A percentile compares a stretch with the other conserved stretches of the same genome.
phyloP scores from a whole-genome alignment of 1,140 invertebrate species.

The Zaprionus tsacasi region DNA sequence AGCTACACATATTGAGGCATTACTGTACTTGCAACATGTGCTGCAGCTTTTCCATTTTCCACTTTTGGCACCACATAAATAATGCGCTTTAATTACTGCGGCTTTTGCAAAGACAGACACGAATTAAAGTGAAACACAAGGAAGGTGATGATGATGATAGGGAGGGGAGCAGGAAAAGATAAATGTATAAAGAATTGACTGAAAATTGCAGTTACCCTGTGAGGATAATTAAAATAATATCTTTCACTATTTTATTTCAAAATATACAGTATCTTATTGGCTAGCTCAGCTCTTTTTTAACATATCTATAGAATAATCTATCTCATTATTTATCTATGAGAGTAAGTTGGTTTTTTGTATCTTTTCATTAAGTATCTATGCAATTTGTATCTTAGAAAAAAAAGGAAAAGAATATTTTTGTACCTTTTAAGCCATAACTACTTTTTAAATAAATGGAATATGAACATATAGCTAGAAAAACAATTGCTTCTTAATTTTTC shows the following conservation, averaged over 20 bases:
- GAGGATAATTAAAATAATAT: background rate
- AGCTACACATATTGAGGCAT: slow-evolving; percentile 9
- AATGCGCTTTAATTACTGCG: slow-evolving; percentile 76
- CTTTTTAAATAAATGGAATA: background rate
- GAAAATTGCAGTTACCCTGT: background rate
- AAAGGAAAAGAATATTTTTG: too few species aligned
- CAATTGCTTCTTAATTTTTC: background rate
- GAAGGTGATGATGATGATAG: background rate
- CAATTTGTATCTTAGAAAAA: too few species aligned
- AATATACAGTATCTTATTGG: too few species aligned
- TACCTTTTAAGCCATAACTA: too few species aligned
- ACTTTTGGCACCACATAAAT: slow-evolving; percentile 46
- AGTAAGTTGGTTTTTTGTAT: too few species aligned
- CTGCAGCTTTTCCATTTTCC: slow-evolving; percentile 52
- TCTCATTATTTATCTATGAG: too few species aligned
- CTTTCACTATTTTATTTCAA: too few species aligned
- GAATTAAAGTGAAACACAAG: slow-evolving; percentile 9
- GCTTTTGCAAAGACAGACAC: slow-evolving; percentile 39
- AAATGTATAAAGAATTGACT: background rate
- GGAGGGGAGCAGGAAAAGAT: background rate
- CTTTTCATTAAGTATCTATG: too few species aligned
- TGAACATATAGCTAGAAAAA: background rate
- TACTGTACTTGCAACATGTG: slow-evolving; percentile 23
- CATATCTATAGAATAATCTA: too few species aligned
- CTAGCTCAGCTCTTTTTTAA: too few species aligned